phyloP scores from a whole-genome alignment of 2,888 invertebrate genomes.

The Himalopsyche tibetana region DNA sequence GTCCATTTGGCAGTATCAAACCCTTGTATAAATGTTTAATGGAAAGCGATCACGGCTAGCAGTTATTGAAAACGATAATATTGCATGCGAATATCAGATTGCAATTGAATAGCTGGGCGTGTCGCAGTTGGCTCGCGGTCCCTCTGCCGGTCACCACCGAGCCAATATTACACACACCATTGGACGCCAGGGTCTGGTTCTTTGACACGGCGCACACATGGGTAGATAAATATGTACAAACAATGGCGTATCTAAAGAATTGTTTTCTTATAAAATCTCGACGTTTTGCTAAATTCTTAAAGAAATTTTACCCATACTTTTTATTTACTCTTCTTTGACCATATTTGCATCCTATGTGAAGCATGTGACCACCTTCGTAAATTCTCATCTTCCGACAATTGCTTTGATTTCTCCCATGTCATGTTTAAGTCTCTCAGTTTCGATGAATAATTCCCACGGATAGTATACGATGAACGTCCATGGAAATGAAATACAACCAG shows the following conservation, averaged over 20 bases:
- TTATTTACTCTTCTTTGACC: too few relatives aligned
- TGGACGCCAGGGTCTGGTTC: constrained; percentile 12
- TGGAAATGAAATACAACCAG: too few relatives aligned
- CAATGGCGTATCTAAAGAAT: neutral
- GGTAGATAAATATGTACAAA: neutral
- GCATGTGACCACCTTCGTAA: too few relatives aligned
- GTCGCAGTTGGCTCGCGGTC: constrained; percentile 5
- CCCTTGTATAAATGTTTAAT: constrained; percentile 3
- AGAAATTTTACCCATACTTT: too few relatives aligned
- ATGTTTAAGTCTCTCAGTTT: too few relatives aligned
- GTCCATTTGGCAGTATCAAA: neutral
- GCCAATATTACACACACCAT: constrained; percentile 27
- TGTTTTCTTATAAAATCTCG: neutral
- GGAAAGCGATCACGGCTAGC: neutral
- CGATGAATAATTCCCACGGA: too few relatives aligned
- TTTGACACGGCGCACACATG: neutral
- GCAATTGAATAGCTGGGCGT: constrained; percentile 43
- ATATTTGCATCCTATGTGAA: too few relatives aligned
- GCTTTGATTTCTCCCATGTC: too few relatives aligned
- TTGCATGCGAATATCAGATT: constrained; percentile 20
- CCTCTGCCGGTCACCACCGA: constrained; percentile 31
- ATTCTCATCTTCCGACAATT: too few relatives aligned
- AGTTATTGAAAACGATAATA: constrained; percentile 38
- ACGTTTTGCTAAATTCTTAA: too few relatives aligned
- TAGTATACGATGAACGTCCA: too few relatives aligned